Base-by-base conservation (phyloP, 2,888 invertebrate genomes). In the Teleiodes luculella region DNA sequence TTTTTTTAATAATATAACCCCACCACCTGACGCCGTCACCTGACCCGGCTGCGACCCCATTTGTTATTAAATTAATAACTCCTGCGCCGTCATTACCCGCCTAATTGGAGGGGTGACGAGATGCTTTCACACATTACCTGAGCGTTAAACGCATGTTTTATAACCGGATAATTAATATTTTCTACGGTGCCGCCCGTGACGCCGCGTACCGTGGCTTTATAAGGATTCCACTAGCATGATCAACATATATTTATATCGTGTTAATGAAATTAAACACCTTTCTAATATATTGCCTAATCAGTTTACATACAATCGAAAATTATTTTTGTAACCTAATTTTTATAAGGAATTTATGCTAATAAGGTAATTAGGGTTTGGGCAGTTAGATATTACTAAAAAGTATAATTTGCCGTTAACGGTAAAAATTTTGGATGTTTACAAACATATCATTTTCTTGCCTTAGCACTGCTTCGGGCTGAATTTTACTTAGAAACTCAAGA, bases 1-100 rank as follows among this genome's bases (percentile, higher is more conserved):
- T n/a, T n/a, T n/a, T n/a, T n/a, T n/a, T n/a, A n/a, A n/a, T n/a
- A n/a, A n/a, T n/a, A n/a, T n/a, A n/a, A n/a, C n/a, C n/a, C n/a
- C n/a, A n/a, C n/a, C 43, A 43, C 28, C 28, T 28, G 28, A 43
- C 43, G n/a, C 13, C 6, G 43, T 28, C 28, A 43, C 43, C 43
- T 13, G 14, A 43, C 39, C 62, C 55, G 55, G 66, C 43, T 13
- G 43, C 78, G 74, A 81, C 86, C 86, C 80, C 65, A 74, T 78
- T 86, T n/a, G n/a, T n/a, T 89, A 89, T 88, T 87, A 88, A 88
- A 87, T 87, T 89, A 88, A 89, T 89, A 89, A 89, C 86, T 85
- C 72, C 72, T 72, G 81, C 86, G 78, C 78, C 77, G 80, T 86
- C 80, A 87, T 87, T 87, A 86, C 78, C 79, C 80, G 68, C 64